Conservation (phyloP, 35 echinoderm and acorn worm species). For the Diadema setosum region DNA sequence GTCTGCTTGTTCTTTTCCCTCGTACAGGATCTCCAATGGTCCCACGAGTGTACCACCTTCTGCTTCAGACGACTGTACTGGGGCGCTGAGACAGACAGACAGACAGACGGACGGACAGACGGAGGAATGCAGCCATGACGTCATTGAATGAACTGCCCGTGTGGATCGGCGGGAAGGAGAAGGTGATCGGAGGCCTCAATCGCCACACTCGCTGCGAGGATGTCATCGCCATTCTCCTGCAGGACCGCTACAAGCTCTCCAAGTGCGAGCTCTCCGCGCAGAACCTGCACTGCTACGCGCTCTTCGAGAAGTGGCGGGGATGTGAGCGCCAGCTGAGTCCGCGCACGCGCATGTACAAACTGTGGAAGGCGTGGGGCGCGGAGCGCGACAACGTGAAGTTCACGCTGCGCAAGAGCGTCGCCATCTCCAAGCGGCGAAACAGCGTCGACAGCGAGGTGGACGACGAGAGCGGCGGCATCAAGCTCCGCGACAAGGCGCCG, state of each 20-base stretch:
- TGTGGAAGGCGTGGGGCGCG: slow-evolving; percentile 68
- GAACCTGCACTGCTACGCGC: slow-evolving; percentile 19
- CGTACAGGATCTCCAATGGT: too few relatives aligned
- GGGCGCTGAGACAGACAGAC: too few relatives aligned
- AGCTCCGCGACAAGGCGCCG: not conserved
- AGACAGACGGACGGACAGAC: too few relatives aligned
- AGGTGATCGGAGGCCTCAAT: slow-evolving; percentile 38
- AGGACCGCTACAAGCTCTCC: slow-evolving; percentile 21
- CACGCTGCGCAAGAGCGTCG: slow-evolving; percentile 41
- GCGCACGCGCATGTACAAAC: slow-evolving; percentile 61
- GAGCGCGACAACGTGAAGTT: slow-evolving; percentile 71
- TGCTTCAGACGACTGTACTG: too few relatives aligned
- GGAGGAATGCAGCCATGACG: too few relatives aligned
- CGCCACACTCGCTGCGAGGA: slow-evolving; percentile 62
- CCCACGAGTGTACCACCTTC: too few relatives aligned
- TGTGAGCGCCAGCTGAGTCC: slow-evolving; percentile 54
- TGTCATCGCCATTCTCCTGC: slow-evolving; percentile 41
- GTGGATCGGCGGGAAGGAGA: slow-evolving; percentile 65
- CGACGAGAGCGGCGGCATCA: not conserved
- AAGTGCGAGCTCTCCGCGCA: slow-evolving; percentile 11
- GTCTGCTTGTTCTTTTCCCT: too few relatives aligned
- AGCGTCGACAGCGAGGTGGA: not conserved
- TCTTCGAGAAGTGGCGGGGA: slow-evolving; percentile 72
- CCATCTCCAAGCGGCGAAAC: not conserved
- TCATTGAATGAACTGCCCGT: slow-evolving; percentile 58